Percentiles rank a stretch among this genome's conserved stretches.
These are phyloP conservation scores for Drosophila histrio DNA, from an alignment of 2,888 invertebrate species.

Conservation along the genomic window DNA sequence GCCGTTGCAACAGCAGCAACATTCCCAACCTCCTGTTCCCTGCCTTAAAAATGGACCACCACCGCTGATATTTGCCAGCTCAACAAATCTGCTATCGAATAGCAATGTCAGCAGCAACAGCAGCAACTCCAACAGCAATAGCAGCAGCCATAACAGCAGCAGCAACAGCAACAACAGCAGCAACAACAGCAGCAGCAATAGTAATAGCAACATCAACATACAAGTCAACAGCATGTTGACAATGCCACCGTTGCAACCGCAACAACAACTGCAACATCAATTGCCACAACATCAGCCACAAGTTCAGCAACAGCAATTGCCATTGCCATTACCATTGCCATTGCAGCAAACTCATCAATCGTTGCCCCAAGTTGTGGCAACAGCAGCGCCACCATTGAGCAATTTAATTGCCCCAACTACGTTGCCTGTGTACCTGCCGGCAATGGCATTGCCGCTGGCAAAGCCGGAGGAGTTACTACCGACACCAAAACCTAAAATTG, in stretches of 20 bases:
- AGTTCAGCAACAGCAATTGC: constrained; percentile 42
- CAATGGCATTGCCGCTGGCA: constrained; percentile 46
- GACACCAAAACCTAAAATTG: constrained; percentile 83
- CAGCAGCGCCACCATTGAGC: constrained; percentile 58
- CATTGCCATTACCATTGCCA: constrained; percentile 32
- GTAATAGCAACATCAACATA: constrained; percentile 32
- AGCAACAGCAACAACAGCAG: constrained; percentile 35
- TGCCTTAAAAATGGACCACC: constrained; percentile 71
- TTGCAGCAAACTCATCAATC: constrained; percentile 41
- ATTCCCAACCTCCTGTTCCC: constrained; percentile 12
- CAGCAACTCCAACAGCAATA: constrained; percentile 58
- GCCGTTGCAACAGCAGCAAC: constrained; percentile 46
- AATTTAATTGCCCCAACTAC: constrained; percentile 59
- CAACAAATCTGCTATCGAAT: constrained; percentile 53
- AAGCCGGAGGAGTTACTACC: constrained; percentile 82
- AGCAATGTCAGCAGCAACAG: constrained; percentile 49
- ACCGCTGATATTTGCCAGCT: constrained; percentile 69
- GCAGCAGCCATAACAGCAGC: constrained; percentile 42
- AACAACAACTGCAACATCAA: constrained; percentile 36
- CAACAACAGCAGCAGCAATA: constrained; percentile 48
- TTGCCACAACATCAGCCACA: constrained; percentile 37
- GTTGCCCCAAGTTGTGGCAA: constrained; percentile 26
- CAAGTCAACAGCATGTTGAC: constrained; percentile 20
- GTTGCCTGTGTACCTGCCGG: constrained; percentile 39
- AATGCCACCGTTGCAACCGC: constrained; percentile 38